Evolutionary conservation across 2,888 invertebrate genomes (phyloP).

Genomic region (Cosmia pyralina): DNA sequence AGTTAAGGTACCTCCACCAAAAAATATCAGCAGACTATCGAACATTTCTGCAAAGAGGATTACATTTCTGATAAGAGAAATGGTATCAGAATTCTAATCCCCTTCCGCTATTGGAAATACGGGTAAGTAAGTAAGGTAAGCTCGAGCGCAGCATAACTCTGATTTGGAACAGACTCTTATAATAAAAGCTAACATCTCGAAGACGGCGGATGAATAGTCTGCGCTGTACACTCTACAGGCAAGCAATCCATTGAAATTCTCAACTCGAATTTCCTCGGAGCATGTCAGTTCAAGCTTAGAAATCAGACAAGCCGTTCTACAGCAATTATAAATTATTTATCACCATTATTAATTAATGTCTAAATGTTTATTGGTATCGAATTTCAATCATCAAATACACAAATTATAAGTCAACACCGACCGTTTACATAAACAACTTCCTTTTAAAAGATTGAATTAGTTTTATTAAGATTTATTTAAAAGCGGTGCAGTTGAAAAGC

Average conservation of each 20-base stretch:
- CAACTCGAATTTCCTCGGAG: slow-evolving; percentile 22
- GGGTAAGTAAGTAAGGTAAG: slow-evolving; percentile 48
- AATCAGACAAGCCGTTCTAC: slow-evolving; percentile 20
- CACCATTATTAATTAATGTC: slow-evolving; percentile 22
- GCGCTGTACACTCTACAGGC: slow-evolving; percentile 15
- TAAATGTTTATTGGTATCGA: slow-evolving; percentile 31
- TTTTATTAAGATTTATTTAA: slow-evolving; percentile 60
- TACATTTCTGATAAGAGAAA: slow-evolving; percentile 51
- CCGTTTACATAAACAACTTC: slow-evolving; percentile 44
- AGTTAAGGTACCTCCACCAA: neutral
- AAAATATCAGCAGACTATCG: slow-evolving; percentile 20
- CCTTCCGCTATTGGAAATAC: slow-evolving; percentile 43
- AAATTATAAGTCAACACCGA: slow-evolving; percentile 37
- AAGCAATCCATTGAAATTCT: slow-evolving; percentile 46
- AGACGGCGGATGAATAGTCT: slow-evolving; percentile 45
- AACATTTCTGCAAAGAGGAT: slow-evolving; percentile 35
- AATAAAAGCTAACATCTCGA: slow-evolving; percentile 51
- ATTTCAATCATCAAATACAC: slow-evolving; percentile 30
- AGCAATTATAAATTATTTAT: slow-evolving; percentile 24
- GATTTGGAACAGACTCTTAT: slow-evolving; percentile 53
- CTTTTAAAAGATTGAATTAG: slow-evolving; percentile 48
- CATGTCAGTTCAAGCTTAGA: slow-evolving; percentile 19
- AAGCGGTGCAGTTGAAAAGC: slow-evolving; percentile 54
- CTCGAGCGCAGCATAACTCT: slow-evolving; percentile 32
- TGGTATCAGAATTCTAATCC: slow-evolving; percentile 54